Percentiles rank a stretch among this genome's conserved stretches.
phyloP scores from a whole-genome alignment of 2,888 invertebrate species.

The Pristionchus mayeri region DNA sequence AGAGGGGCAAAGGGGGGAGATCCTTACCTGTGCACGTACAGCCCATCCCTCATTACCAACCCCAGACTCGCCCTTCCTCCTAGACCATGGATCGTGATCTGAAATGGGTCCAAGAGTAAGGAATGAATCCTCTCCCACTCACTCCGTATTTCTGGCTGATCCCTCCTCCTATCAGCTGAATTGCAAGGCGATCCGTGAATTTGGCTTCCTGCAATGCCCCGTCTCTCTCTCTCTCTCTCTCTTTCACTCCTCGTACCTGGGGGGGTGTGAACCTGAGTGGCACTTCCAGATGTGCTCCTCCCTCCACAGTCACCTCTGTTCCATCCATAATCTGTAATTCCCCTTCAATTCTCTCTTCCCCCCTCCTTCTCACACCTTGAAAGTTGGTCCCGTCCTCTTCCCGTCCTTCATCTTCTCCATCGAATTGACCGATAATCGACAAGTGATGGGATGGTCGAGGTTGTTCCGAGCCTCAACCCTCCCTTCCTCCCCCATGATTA shows the following conservation, averaged over 20 bases:
- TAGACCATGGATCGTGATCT: background rate
- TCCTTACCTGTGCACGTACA: background rate
- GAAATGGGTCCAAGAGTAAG: background rate
- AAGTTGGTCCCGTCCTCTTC: background rate
- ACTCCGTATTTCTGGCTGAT: background rate
- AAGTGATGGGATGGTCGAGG: background rate
- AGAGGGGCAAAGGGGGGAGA: too few relatives aligned
- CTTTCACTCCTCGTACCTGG: background rate
- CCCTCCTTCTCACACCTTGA: background rate
- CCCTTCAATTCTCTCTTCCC: too few relatives aligned
- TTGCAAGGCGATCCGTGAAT: background rate
- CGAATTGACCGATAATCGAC: background rate
- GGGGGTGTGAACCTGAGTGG: background rate
- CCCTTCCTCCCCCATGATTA: too few relatives aligned
- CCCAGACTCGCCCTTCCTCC: background rate
- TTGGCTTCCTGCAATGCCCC: background rate
- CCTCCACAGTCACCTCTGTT: background rate
- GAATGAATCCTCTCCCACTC: background rate
- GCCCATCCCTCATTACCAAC: background rate
- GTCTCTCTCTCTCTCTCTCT: background rate
- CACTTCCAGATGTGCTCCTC: background rate
- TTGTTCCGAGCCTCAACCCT: background rate
- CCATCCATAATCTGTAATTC: background rate
- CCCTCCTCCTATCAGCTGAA: background rate
- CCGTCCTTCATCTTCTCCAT: background rate